Conservation (phyloP, 2,113 vertebrate species). For the Thomomys bottae region DNA sequence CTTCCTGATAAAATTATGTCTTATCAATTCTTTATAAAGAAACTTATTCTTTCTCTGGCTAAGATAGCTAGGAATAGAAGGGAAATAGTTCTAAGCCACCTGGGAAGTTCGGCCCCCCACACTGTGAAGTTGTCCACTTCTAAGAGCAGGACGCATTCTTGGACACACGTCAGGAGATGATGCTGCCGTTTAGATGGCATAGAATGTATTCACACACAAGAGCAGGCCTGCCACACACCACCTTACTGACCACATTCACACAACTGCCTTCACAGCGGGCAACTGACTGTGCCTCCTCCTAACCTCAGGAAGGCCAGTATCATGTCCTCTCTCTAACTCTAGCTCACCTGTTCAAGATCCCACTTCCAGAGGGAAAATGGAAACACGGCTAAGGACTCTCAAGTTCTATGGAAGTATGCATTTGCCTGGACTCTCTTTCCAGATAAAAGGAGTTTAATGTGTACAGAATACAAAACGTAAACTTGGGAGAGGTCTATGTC, state of each 20-base stretch:
- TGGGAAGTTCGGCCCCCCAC: background rate
- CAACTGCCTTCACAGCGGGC: accelerated
- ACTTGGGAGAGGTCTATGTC: accelerated
- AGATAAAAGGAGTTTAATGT: background rate
- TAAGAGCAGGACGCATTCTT: background rate
- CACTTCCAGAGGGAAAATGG: background rate
- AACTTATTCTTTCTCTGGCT: background rate
- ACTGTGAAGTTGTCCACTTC: accelerated
- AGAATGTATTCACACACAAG: background rate
- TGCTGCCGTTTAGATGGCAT: accelerated
- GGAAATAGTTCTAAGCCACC: background rate
- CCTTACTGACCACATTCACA: too few relatives aligned
- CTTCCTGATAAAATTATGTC: background rate
- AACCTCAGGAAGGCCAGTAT: background rate
- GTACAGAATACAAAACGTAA: background rate
- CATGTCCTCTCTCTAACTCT: background rate
- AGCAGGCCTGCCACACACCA: accelerated
- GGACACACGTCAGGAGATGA: accelerated
- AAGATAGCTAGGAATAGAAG: background rate
- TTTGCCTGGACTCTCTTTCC: background rate
- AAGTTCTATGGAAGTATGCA: background rate
- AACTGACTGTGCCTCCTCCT: background rate
- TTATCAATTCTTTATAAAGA: background rate
- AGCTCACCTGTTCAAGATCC: too few relatives aligned
- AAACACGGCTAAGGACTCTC: background rate